These are phyloP conservation scores for Drosophila sechellia DNA, from an alignment of 1,140 invertebrate genomes.

Conservation along the genomic window DNA sequence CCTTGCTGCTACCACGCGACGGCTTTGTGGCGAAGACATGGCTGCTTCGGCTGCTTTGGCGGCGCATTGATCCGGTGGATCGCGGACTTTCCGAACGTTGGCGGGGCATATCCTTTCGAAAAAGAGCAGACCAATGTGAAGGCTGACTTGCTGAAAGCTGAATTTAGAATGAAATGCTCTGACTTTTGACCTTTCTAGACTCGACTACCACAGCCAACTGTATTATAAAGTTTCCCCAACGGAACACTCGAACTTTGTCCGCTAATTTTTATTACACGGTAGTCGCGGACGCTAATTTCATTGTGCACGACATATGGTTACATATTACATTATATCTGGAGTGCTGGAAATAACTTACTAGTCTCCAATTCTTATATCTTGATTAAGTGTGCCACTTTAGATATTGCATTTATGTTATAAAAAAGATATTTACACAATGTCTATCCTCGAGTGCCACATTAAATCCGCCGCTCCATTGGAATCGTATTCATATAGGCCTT, in stretches of 20 bases:
- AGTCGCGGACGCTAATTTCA: slow-evolving; percentile 15
- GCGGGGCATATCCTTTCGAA: slow-evolving; percentile 47
- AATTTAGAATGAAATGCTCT: slow-evolving; percentile 53
- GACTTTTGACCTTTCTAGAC: slow-evolving; percentile 1
- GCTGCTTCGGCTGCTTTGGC: slow-evolving; percentile 24
- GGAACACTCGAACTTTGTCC: neutral
- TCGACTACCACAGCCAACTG: slow-evolving; percentile 12
- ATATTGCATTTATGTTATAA: no score
- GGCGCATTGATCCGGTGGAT: slow-evolving; percentile 20
- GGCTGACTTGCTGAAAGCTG: slow-evolving; percentile 12
- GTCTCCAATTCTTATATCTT: no score
- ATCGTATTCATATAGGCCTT: neutral
- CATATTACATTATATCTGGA: neutral
- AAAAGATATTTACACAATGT: neutral
- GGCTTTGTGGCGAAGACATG: slow-evolving; percentile 15
- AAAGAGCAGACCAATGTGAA: slow-evolving; percentile 6
- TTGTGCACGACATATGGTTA: slow-evolving; percentile 11
- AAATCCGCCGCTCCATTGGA: neutral
- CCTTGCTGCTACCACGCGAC: slow-evolving; percentile 15
- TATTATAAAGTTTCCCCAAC: neutral
- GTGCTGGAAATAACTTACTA: no score
- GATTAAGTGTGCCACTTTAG: no score
- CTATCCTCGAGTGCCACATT: neutral
- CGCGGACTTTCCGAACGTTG: slow-evolving; percentile 48
- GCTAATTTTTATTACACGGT: slow-evolving; percentile 3